Evolutionary conservation across 2,888 invertebrate genomes (phyloP), one percentile per base, ranked within the genome.

Genomic region (Leistus spinibarbis): DNA sequence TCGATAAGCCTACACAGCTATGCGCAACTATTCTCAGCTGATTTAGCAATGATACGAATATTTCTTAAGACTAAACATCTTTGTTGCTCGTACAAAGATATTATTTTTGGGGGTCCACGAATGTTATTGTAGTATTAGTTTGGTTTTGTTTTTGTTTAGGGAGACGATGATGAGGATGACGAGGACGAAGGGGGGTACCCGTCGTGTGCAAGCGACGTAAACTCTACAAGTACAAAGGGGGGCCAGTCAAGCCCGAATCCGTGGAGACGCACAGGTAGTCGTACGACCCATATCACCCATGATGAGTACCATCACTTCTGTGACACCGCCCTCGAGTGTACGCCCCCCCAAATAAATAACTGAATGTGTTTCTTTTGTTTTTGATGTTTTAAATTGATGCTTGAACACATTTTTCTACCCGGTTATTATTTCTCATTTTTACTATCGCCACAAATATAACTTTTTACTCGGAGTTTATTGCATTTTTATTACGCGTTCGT

Each of bases 311-410:
- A 93, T 85, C 91, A 91, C 86, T 92, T 92, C 87, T 92, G 91
- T 87, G 93, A 93, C 87, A 90, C 91, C 83, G 91, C 93, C 83
- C 89, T 94, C 81, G 94, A 95, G 90, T 92, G 93, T 93, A 92
- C 85, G 88, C 82, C 78, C 69, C 19, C 57, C 27, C 1, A n/a
- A 17, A 20, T 67, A 40, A 27, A n/a, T 57, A 20, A 54, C 54
- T 54, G 60, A 54, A 19, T 60, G 54, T 16, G 13, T 76, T 54
- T 20, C 76, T 63, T 60, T 60, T 60, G 54, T 13, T 54, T 13
- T 54, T 54, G 5, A 13, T 40, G 56, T 65, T 68, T 23, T 66
- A n/a, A n/a, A n/a, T n/a, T 16, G 53, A 71, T 66, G 66, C 53
- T 62, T 63, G n/a, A 53, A 1, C 19, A 54, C n/a, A 22, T 10